Evolutionary conservation across 2,797 vertebrate genomes (phyloP).

Genomic region (Sebastes kiyomatsui): DNA sequence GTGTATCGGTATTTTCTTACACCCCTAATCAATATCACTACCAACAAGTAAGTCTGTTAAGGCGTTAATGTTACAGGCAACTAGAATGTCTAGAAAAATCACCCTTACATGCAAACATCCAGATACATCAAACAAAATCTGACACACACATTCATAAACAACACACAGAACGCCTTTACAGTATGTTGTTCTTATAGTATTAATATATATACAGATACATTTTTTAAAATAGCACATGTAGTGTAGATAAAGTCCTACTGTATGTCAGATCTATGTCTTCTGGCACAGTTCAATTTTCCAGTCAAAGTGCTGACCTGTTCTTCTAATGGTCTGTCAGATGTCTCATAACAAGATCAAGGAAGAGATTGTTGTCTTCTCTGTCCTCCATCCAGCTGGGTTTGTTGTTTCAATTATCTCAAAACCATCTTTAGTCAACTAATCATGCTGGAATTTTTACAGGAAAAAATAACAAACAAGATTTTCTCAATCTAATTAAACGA

Average conservation of each 20-base stretch:
- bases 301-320: constrained; percentile 14
- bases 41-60: not conserved
- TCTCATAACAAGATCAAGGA: constrained; percentile 26
- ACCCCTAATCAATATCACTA: not conserved
- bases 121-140: too few relatives aligned
- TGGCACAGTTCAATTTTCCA: not conserved
- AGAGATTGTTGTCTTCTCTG: constrained; percentile 23
- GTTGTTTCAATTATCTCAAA: constrained; percentile 52
- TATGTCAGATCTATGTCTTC: not conserved
- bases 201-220: not conserved
- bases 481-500: constrained; percentile 5
- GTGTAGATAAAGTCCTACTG: not conserved
- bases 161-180: too few relatives aligned
- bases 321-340: constrained; percentile 14
- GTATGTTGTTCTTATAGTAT: too few relatives aligned
- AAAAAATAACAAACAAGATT: constrained; percentile 17
- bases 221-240: not conserved
- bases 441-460: constrained; percentile 11
- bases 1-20: too few relatives aligned
- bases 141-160: too few relatives aligned
- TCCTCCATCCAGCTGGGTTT: constrained; percentile 22
- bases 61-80: not conserved
- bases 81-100: not conserved
- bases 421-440: constrained; percentile 30
- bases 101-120: not conserved